These are phyloP conservation scores for Hipposideros armiger DNA, from an alignment of 2,113 vertebrate genomes.

Conservation along the genomic window DNA sequence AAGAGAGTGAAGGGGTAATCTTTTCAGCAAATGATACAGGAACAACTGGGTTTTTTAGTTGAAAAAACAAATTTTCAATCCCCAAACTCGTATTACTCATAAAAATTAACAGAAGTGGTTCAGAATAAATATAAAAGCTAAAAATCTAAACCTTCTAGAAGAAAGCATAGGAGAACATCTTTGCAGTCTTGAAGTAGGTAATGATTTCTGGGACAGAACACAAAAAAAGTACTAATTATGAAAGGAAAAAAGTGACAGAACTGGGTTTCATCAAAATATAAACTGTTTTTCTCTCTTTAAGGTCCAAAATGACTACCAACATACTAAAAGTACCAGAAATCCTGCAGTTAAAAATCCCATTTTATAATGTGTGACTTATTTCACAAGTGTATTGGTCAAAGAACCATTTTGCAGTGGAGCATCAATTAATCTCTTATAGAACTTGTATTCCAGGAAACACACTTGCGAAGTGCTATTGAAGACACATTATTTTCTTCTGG, in stretches of 20 bases:
- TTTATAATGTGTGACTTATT: background rate
- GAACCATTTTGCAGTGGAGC: background rate
- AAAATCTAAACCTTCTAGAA: slow-evolving; percentile 12
- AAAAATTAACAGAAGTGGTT: background rate
- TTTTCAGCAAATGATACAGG: background rate
- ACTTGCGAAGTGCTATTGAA: background rate
- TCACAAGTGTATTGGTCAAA: background rate
- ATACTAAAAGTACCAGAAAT: background rate
- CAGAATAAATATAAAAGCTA: background rate
- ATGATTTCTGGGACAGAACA: background rate
- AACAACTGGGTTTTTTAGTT: background rate
- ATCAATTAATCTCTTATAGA: background rate
- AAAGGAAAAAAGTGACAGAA: background rate
- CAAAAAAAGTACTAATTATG: background rate
- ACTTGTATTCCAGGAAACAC: background rate
- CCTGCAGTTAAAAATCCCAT: background rate
- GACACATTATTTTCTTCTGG: background rate
- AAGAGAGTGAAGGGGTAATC: background rate
- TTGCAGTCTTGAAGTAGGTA: background rate
- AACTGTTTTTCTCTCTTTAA: background rate
- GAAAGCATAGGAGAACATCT: background rate
- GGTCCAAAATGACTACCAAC: background rate
- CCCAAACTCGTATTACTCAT: background rate
- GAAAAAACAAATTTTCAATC: background rate
- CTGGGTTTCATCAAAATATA: background rate